phyloP scores from a whole-genome alignment of 2,113 vertebrate species.

The Cebidichthys violaceus region DNA sequence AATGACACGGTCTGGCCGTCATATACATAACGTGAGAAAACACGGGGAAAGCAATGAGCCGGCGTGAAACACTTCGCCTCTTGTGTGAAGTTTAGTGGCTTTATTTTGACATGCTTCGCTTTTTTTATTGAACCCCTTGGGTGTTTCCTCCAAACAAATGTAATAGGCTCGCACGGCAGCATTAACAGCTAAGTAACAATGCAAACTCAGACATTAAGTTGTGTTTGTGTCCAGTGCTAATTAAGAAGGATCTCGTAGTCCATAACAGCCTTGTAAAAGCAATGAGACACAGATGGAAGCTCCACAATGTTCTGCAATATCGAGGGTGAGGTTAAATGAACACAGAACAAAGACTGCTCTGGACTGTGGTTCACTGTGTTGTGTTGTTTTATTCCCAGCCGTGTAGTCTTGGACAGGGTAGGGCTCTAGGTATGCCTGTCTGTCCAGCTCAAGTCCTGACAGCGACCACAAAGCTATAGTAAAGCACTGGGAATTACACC shows the following conservation, averaged over 20 bases:
- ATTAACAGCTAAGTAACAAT: constrained; percentile 64
- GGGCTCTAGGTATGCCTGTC: constrained; percentile 65
- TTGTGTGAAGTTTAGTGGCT: constrained; percentile 58
- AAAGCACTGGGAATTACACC: constrained; percentile 77
- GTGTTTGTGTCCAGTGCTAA: constrained; percentile 77
- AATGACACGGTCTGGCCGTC: constrained; percentile 64
- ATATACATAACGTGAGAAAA: constrained; percentile 78
- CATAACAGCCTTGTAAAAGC: constrained; percentile 78
- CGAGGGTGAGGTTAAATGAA: constrained; percentile 66
- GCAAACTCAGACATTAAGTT: constrained; percentile 53
- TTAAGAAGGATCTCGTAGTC: constrained; percentile 71
- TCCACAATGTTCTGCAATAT: constrained; percentile 42
- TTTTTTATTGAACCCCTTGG: constrained; percentile 64
- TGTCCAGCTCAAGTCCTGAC: constrained; percentile 63
- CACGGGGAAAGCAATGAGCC: constrained; percentile 59
- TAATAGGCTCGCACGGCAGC: constrained; percentile 64
- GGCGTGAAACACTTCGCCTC: constrained; percentile 46
- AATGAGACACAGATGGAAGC: constrained; percentile 76
- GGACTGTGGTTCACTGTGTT: constrained; percentile 58
- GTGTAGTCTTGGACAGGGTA: constrained; percentile 64
- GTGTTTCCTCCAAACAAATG: constrained; percentile 60
- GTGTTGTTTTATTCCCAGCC: constrained; percentile 42
- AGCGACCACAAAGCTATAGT: constrained; percentile 74
- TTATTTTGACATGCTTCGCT: constrained; percentile 62
- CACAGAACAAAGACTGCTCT: constrained; percentile 53